Percentiles rank a stretch among this genome's conserved stretches.
Evolutionary conservation across 2,113 vertebrate species (phyloP).

Genomic region (Ursus arctos): DNA sequence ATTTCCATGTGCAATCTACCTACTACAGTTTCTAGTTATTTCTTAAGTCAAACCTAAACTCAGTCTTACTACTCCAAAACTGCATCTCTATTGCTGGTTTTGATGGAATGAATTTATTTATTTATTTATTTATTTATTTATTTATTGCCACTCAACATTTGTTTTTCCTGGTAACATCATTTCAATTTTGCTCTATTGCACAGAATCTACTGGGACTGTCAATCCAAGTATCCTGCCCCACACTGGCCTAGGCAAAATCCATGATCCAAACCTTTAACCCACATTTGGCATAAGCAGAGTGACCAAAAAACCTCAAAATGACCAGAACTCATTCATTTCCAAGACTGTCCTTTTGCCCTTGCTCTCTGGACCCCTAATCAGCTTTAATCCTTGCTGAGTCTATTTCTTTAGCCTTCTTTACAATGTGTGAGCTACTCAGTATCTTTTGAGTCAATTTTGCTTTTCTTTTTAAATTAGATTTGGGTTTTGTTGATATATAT

Average conservation of each 20-base stretch:
- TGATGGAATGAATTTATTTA: not conserved
- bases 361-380: not conserved
- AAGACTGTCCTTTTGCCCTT: not conserved
- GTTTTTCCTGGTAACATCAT: slow-evolving; percentile 17
- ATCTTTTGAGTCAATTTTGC: not conserved
- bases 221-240: not conserved
- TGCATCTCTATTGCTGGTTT: not conserved
- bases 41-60: slow-evolving; percentile 10
- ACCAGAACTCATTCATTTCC: not conserved
- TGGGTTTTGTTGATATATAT: not conserved
- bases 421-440: not conserved
- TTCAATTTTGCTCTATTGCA: not conserved
- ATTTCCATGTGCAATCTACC: not conserved
- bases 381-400: not conserved
- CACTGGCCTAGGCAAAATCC: not conserved
- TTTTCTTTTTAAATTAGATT: slow-evolving; percentile 35
- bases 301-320: not conserved
- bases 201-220: not conserved
- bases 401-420: not conserved
- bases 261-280: not conserved
- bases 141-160: not conserved
- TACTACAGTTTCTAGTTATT: not conserved
- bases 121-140: not conserved
- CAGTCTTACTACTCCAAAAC: not conserved
- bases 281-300: not conserved